phyloP scores from a whole-genome alignment of 2,888 invertebrate species.

The Nomada fucata region DNA sequence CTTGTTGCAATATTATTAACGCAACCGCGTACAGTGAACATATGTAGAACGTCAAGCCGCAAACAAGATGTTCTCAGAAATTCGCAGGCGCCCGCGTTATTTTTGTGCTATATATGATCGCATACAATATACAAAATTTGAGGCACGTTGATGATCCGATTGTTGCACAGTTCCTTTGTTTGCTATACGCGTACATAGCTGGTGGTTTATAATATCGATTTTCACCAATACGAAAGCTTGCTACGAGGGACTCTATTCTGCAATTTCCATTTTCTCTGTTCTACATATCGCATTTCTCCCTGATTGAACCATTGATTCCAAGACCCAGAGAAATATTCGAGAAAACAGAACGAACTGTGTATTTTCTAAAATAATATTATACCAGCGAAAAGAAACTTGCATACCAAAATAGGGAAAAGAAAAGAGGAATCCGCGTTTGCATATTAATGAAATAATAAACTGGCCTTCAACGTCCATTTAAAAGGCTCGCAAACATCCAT shows the following conservation, averaged over 20 bases:
- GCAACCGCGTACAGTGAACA: not conserved
- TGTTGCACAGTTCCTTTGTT: constrained; percentile 11
- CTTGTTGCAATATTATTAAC: not conserved
- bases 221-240: not conserved
- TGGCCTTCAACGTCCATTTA: too few relatives aligned
- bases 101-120: not conserved
- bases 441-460: too few relatives aligned
- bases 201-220: constrained; percentile 16
- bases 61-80: not conserved
- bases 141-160: not conserved
- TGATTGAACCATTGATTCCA: not conserved
- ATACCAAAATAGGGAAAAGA: too few relatives aligned
- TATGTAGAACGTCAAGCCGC: not conserved
- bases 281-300: not conserved
- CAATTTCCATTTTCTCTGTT: not conserved
- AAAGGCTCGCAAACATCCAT: too few relatives aligned
- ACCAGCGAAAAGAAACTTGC: too few relatives aligned
- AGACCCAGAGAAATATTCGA: not conserved
- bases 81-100: not conserved
- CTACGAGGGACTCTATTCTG: not conserved
- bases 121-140: not conserved
- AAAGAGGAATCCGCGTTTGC: too few relatives aligned
- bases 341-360: not conserved
- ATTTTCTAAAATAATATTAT: not conserved
- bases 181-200: not conserved